Conservation (phyloP, 2,113 vertebrate genomes). For the Ornithorhynchus anatinus region DNA sequence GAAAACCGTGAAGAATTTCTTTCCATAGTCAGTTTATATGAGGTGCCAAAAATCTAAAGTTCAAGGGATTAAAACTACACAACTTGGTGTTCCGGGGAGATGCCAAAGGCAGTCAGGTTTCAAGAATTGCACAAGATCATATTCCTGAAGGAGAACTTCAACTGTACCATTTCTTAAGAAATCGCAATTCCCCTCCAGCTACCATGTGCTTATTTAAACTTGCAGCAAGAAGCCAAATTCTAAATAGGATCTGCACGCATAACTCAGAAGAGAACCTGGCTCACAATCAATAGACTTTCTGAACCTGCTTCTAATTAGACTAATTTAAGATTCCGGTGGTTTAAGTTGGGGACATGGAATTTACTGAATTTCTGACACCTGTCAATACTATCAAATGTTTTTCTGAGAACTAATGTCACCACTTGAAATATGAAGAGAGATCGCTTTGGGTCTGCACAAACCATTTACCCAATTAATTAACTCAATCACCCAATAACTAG, state of each 20-base stretch:
- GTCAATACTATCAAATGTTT: neutral
- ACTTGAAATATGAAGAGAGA: constrained; percentile 1
- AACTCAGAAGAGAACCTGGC: neutral
- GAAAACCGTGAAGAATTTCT: constrained; percentile 1
- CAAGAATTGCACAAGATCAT: constrained; percentile 8
- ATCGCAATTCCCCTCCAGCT: neutral
- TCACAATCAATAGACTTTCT: neutral
- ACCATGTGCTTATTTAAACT: neutral
- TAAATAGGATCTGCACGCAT: neutral
- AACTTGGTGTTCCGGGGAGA: neutral
- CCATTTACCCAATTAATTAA: too few relatives aligned
- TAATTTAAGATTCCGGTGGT: neutral
- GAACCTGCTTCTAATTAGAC: constrained; percentile 17
- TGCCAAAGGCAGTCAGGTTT: constrained; percentile 10
- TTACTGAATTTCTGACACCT: constrained; percentile 7
- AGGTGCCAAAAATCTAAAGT: constrained; percentile 5
- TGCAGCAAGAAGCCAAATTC: constrained; percentile 4
- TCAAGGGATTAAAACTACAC: constrained; percentile 6
- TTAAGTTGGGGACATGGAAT: constrained; percentile 1
- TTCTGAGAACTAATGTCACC: neutral
- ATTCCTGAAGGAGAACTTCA: neutral
- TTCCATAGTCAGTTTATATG: neutral
- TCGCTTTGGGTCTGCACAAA: constrained; percentile 8
- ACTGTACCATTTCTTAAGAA: constrained; percentile 15
- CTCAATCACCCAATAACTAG: too few relatives aligned